These are phyloP conservation scores for Ctenopoma kingsleyae DNA, from an alignment of 2,797 vertebrate species.

Conservation along the genomic window DNA sequence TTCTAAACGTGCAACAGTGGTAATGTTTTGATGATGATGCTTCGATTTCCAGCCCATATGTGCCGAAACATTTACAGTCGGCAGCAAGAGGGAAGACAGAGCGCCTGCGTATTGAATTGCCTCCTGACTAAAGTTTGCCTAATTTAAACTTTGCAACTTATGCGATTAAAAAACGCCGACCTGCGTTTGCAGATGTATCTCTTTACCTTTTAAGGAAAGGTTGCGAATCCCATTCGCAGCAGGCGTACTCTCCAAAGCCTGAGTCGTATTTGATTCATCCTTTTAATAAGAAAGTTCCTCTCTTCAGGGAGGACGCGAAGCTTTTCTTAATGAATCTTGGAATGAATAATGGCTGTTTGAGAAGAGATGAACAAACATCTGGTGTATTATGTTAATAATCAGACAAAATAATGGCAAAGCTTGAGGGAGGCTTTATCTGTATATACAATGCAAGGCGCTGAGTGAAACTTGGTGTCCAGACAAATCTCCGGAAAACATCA, in stretches of 20 bases:
- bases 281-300: constrained; percentile 77
- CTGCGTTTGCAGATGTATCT: constrained; percentile 50
- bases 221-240: constrained; percentile 60
- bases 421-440: constrained; percentile 46
- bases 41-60: constrained; percentile 24
- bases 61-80: not conserved
- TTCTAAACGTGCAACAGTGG: not conserved
- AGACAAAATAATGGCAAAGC: constrained; percentile 57
- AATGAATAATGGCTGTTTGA: constrained; percentile 68
- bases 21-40: constrained; percentile 41
- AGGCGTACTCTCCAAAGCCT: constrained; percentile 55
- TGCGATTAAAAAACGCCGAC: constrained; percentile 31
- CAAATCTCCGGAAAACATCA: constrained; percentile 22
- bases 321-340: constrained; percentile 75
- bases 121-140: constrained; percentile 37
- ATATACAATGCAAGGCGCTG: constrained; percentile 41
- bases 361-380: constrained; percentile 72
- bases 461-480: constrained; percentile 40
- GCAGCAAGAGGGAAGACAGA: not conserved
- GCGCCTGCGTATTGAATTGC: not conserved
- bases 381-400: constrained; percentile 65
- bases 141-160: constrained; percentile 56
- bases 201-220: constrained; percentile 64
- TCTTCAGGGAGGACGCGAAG: constrained; percentile 64
- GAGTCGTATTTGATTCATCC: constrained; percentile 77